phyloP scores from a whole-genome alignment of 1,140 invertebrate genomes.

The Drosophila orosa region DNA sequence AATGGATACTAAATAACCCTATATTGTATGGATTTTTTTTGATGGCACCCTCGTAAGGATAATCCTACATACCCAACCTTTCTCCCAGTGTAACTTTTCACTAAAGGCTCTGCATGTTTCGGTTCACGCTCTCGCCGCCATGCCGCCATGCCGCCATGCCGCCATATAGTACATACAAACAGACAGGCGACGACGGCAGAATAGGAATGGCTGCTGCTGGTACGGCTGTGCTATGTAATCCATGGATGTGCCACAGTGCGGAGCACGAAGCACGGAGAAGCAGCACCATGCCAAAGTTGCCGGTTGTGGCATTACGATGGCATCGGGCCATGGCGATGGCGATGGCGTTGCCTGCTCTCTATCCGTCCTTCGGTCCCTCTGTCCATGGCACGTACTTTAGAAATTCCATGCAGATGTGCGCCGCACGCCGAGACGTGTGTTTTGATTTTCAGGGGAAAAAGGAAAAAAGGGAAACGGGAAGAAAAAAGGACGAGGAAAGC shows the following conservation, averaged over 20 bases:
- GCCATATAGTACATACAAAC: conserved; percentile 73
- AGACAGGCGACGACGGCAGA: conserved; percentile 60
- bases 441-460: conserved; percentile 78
- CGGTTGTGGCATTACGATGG: conserved; percentile 68
- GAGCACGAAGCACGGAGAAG: conserved; percentile 23
- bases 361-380: conserved; percentile 30
- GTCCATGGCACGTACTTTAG: conserved; percentile 80
- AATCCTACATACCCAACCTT: background rate
- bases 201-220: conserved; percentile 50
- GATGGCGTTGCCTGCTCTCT: conserved; percentile 49
- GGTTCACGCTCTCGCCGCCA: conserved; percentile 63
- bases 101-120: conserved; percentile 68
- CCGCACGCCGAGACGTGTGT: conserved; percentile 82
- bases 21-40: too few relatives aligned
- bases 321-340: conserved; percentile 53
- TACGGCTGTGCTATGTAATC: conserved; percentile 66
- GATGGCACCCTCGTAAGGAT: too few relatives aligned
- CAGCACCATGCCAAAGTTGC: conserved; percentile 66
- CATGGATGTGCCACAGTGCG: conserved; percentile 60
- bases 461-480: conserved; percentile 1
- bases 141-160: too few relatives aligned
- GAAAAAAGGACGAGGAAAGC: conserved; percentile 43
- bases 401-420: conserved; percentile 82
- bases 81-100: conserved; percentile 67
- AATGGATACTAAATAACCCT: too few relatives aligned